These are phyloP conservation scores for Drosophila paranaensis DNA, from an alignment of 2,888 invertebrate species.

Conservation along the genomic window DNA sequence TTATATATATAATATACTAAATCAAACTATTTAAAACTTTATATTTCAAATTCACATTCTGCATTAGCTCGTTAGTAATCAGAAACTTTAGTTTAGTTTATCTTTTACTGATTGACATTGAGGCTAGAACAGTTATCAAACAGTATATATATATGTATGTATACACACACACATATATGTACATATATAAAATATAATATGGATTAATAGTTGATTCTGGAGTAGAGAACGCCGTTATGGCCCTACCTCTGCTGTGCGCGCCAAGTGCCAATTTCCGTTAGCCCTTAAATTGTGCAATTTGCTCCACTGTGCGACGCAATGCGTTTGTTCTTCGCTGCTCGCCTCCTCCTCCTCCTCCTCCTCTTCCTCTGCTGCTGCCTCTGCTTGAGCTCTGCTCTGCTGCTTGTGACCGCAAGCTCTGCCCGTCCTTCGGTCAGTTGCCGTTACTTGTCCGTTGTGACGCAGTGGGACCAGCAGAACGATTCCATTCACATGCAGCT, in stretches of 20 bases:
- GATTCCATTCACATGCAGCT: slow-evolving; percentile 67
- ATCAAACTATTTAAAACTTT: not conserved
- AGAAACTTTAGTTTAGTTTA: not conserved
- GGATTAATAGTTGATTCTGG: too few species aligned
- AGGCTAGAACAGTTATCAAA: not conserved
- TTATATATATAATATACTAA: not conserved
- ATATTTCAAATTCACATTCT: not conserved
- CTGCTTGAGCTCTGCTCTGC: too few species aligned
- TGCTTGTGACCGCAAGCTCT: not conserved
- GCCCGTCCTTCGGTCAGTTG: slow-evolving; percentile 10
- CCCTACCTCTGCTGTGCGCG: slow-evolving; percentile 28
- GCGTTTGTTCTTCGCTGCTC: not conserved
- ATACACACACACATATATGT: too few species aligned
- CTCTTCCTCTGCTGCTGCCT: not conserved
- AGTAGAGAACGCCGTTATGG: slow-evolving; percentile 11
- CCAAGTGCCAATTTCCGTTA: slow-evolving; percentile 48
- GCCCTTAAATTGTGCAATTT: slow-evolving; percentile 1
- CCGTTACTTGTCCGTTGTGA: slow-evolving; percentile 24
- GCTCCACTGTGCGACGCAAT: slow-evolving; percentile 44
- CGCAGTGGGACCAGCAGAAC: slow-evolving; percentile 43
- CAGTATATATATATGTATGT: too few species aligned
- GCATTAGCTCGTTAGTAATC: not conserved
- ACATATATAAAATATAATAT: too few species aligned
- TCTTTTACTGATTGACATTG: not conserved
- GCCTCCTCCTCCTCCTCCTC: not conserved